phyloP scores from a whole-genome alignment of 2,797 vertebrate species.

The Dryobates pubescens region DNA sequence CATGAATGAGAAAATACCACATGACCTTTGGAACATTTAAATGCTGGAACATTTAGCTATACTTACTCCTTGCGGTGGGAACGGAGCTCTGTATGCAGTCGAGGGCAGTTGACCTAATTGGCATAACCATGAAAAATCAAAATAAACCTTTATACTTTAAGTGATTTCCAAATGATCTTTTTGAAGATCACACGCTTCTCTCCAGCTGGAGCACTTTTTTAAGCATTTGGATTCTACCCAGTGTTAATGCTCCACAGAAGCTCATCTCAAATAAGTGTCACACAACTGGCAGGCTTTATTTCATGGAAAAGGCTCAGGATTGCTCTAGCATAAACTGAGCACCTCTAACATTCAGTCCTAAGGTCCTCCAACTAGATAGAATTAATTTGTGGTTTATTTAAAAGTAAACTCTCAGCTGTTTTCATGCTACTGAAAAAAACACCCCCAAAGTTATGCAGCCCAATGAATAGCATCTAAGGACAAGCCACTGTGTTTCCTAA shows the following conservation, averaged over 20 bases:
- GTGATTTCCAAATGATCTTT: background rate
- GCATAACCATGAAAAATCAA: background rate
- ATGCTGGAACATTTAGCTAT: background rate
- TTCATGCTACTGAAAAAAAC: background rate
- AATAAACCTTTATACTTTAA: background rate
- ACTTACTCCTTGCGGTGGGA: background rate
- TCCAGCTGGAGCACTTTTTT: background rate
- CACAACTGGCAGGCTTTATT: background rate
- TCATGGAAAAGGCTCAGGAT: background rate
- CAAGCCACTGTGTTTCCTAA: background rate
- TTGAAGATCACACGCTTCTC: background rate
- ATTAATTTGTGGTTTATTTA: background rate
- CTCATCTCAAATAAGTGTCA: background rate
- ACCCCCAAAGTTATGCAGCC: background rate
- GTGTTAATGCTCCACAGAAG: background rate
- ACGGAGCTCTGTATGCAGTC: background rate
- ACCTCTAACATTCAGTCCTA: background rate
- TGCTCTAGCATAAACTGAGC: background rate
- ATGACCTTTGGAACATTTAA: background rate
- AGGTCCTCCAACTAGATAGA: background rate
- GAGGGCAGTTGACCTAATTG: slow-evolving; percentile 2
- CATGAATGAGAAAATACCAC: background rate
- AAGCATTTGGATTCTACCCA: background rate
- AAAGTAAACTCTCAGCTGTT: background rate
- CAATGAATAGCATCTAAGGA: background rate